A percentile compares a stretch with the other conserved stretches of the same genome.
Conservation (phyloP, 2,888 invertebrate species). For the Acholoe squamosa region DNA sequence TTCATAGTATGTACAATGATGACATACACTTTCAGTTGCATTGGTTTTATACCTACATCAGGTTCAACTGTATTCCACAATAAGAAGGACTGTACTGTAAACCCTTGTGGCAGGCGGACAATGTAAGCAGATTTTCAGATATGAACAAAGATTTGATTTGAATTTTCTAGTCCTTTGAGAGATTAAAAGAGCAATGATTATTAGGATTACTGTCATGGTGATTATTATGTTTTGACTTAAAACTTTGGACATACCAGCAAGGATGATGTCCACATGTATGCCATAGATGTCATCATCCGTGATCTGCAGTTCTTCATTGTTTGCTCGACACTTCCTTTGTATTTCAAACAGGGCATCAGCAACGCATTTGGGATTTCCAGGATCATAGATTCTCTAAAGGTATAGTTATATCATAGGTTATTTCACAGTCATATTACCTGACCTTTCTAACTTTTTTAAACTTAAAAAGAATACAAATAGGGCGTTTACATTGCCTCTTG, state of each 20-base stretch:
- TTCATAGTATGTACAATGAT: background rate
- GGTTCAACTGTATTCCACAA: background rate
- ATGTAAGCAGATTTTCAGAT: background rate
- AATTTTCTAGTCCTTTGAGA: background rate
- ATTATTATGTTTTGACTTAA: background rate
- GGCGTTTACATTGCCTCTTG: too few species aligned
- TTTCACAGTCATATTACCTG: too few species aligned
- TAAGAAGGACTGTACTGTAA: background rate
- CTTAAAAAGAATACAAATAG: too few species aligned
- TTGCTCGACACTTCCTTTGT: background rate
- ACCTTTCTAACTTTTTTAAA: too few species aligned
- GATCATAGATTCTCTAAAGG: background rate
- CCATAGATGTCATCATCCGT: background rate
- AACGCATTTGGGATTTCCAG: background rate
- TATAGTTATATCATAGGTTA: too few species aligned
- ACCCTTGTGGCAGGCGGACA: background rate
- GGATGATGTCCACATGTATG: background rate
- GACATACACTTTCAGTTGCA: background rate
- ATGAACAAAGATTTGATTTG: background rate
- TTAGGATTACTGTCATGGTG: background rate
- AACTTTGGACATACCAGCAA: background rate
- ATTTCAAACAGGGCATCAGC: background rate
- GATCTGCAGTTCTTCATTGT: background rate
- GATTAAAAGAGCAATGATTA: too few species aligned
- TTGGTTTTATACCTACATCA: background rate